Evolutionary conservation across 2,113 vertebrate species (phyloP).

Genomic region (Antechinus flavipes): DNA sequence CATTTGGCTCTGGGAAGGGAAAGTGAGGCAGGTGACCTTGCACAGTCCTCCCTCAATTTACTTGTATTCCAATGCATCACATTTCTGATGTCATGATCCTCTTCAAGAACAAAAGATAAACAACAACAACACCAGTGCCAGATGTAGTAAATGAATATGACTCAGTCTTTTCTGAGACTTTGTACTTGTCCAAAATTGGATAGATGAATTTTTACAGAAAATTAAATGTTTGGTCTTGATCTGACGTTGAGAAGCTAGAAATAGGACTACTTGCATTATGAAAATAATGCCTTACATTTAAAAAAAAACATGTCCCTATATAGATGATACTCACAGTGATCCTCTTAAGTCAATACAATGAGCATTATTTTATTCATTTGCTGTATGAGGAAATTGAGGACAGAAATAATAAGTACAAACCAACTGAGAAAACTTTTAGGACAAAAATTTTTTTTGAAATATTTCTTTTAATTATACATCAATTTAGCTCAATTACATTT

Average conservation of each 20-base stretch:
- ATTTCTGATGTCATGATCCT: too few species aligned
- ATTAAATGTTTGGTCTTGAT: background rate
- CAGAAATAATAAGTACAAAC: too few species aligned
- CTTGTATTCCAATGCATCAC: too few species aligned
- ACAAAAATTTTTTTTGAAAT: too few species aligned
- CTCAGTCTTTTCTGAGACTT: background rate
- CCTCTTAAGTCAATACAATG: accelerated
- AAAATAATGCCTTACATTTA: background rate
- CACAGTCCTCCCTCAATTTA: too few species aligned
- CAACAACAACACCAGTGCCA: accelerated
- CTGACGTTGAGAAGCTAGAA: background rate
- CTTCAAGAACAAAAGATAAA: too few species aligned
- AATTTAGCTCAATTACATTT: background rate
- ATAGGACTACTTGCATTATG: background rate
- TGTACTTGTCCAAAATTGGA: background rate
- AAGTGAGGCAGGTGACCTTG: too few species aligned
- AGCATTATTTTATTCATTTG: background rate
- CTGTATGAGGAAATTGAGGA: background rate
- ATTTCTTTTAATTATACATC: background rate
- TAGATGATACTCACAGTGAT: background rate
- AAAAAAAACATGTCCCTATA: background rate
- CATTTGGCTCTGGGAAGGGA: too few species aligned
- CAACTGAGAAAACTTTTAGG: background rate
- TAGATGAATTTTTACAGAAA: background rate
- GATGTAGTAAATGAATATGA: accelerated